phyloP scores from a whole-genome alignment of 2,888 invertebrate species.

The Ochropleura leucogaster region DNA sequence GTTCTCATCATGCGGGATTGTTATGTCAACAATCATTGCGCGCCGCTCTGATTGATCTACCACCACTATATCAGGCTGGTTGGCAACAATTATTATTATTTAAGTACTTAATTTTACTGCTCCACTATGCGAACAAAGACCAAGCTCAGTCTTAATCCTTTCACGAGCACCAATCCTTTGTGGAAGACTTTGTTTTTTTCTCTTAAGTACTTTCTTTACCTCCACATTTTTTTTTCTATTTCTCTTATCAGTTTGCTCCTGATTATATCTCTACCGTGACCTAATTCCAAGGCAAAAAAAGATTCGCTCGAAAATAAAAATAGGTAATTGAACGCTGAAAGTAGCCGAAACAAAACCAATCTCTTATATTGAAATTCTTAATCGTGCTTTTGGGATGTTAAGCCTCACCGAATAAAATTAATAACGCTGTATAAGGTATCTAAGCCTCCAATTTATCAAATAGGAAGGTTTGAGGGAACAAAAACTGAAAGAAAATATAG shows the following conservation, averaged over 20 bases:
- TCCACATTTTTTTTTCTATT: constrained; percentile 15
- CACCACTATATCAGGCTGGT: no score
- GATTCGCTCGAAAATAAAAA: constrained; percentile 31
- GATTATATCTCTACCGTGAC: constrained; percentile 33
- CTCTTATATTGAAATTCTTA: constrained; percentile 36
- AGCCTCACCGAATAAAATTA: constrained; percentile 40
- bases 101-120: not conserved
- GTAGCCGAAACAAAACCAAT: constrained; percentile 30
- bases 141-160: not conserved
- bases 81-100: no score
- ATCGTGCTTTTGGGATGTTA: constrained; percentile 18
- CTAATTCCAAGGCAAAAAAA: constrained; percentile 6
- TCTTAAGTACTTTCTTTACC: constrained; percentile 40
- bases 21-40: no score
- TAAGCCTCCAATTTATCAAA: constrained; percentile 52
- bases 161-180: not conserved
- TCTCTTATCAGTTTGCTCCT: constrained; percentile 30
- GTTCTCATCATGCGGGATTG: no score
- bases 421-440: constrained; percentile 52
- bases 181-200: not conserved
- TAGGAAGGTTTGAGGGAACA: constrained; percentile 19
- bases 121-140: not conserved
- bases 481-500: constrained; percentile 17
- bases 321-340: constrained; percentile 15
- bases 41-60: no score